Evolutionary conservation across 2,888 invertebrate species (phyloP), one percentile per base, ranked within the genome.

Genomic region (Melinaea menophilus): DNA sequence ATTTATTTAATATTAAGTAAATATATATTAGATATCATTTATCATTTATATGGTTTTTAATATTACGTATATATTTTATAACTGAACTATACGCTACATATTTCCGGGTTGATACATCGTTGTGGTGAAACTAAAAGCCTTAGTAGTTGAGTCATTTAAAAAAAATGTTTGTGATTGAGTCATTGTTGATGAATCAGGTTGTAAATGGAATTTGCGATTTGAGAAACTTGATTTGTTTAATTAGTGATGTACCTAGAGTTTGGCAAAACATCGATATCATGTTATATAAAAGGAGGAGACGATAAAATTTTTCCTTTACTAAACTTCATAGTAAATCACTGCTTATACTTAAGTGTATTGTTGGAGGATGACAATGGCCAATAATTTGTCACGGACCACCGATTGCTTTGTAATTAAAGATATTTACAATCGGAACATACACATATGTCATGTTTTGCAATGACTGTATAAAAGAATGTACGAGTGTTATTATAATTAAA

Each of bases 111-210:
- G 41, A 5, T 37, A 37, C 41, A 41, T 41, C 7, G 41, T 3
- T 9, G 11, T 31, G 51, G 51, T 51, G 51, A 51, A 51, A 51
- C 11, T 31, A 11, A 51, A 51, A 31, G 31, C 51, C 31, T 51
- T 5, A 5, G 22, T 7, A 9, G 31, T 31, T 69, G 68, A 69
- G 67, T 69, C 68, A 69, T 64, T 55, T 66, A 37, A 33, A 55
- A 56, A 46, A 22, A 37, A 54, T 56, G 64, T 58, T 61, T 61
- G 59, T 58, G 54, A 56, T 60, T 69, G 67, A 69, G 63, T 69
- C 67, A 69, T 65, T 61, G 62, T 58, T 59, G 68, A 64, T 69
- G 68, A 69, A 61, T 69, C 68, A 69, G 41, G 46, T 31, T 37
- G 56, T 51, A 51, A 51, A 51, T 31, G 51, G 51, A 31, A 64